These are phyloP conservation scores for Deroplatys truncata DNA, from an alignment of 2,888 invertebrate genomes.

Conservation along the genomic window DNA sequence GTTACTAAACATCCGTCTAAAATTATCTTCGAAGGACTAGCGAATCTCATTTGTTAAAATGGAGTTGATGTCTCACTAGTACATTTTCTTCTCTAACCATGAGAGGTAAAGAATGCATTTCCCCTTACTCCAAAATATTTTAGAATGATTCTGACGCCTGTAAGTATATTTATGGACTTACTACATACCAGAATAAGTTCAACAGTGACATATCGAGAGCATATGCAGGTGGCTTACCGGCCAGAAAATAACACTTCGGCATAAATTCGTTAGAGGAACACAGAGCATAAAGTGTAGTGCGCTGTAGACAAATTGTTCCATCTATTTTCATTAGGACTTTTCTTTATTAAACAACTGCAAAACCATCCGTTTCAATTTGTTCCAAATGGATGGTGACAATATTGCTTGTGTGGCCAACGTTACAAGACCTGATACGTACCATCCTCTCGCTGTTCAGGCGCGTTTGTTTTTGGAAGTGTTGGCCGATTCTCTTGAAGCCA, in stretches of 20 bases:
- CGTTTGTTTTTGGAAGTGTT: neutral
- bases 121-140: no score
- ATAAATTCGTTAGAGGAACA: neutral
- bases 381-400: neutral
- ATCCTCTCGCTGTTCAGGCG: neutral
- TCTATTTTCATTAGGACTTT: neutral
- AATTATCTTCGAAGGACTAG: no score
- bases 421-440: neutral
- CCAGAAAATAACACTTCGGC: neutral
- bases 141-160: no score
- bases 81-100: no score
- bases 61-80: no score
- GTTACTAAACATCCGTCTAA: no score
- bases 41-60: no score
- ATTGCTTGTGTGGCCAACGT: neutral
- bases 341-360: neutral
- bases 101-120: no score
- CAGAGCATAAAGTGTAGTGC: neutral
- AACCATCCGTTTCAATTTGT: neutral
- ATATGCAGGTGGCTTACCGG: neutral
- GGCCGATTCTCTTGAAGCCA: neutral
- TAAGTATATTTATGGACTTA: no score
- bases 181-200: no score
- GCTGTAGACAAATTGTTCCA: neutral
- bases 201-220: neutral